A percentile compares a stretch with the other conserved stretches of the same genome.
These are phyloP conservation scores for Silvanus unidentatus DNA, from an alignment of 2,888 invertebrate species.

Conservation along the genomic window DNA sequence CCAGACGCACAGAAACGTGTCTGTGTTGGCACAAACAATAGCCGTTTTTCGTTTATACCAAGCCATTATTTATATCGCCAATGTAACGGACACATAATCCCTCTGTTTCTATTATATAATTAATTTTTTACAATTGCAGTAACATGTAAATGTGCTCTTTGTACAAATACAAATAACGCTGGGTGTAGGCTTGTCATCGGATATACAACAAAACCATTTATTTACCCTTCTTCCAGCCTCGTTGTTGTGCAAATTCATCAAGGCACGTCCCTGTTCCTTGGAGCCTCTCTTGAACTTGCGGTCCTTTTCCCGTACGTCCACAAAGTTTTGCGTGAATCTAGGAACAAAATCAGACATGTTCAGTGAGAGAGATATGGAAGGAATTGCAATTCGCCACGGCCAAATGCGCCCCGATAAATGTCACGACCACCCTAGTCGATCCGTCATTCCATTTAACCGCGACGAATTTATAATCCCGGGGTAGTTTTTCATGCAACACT, in stretches of 20 bases:
- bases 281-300: conserved; percentile 76
- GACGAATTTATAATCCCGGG: conserved; percentile 40
- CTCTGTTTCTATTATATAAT: no score
- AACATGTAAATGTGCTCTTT: no score
- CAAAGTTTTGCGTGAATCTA: conserved; percentile 90
- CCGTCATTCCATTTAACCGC: conserved; percentile 36
- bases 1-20: background rate
- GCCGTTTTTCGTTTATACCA: conserved; percentile 8
- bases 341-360: conserved; percentile 24
- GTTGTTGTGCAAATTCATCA: conserved; percentile 98
- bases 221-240: conserved; percentile 91
- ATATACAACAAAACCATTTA: no score
- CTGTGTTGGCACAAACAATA: conserved; percentile 1
- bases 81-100: no score
- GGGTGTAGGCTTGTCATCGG: no score
- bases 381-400: no score
- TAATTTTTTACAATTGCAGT: no score
- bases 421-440: conserved; percentile 38
- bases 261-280: conserved; percentile 73
- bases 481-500: conserved; percentile 22
- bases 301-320: conserved; percentile 89
- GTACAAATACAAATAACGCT: conserved; percentile 15
- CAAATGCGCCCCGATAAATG: conserved; percentile 28
- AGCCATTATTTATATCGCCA: conserved; percentile 14
- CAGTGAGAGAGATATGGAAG: no score